Evolutionary conservation across 2,797 vertebrate species (phyloP).

Genomic region (Sparus aurata): DNA sequence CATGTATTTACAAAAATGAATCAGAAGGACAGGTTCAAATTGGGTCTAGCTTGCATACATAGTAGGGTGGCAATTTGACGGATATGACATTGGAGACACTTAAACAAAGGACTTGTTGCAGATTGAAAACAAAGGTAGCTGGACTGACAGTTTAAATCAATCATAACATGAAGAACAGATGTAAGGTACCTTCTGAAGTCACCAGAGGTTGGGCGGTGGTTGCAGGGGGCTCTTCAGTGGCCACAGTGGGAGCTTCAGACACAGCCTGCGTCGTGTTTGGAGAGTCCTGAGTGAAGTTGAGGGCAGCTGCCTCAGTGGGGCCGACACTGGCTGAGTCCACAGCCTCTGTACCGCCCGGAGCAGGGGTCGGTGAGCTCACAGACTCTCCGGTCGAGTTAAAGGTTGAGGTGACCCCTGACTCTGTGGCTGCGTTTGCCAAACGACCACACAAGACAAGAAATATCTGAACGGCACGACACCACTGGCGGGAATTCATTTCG

Average conservation of each 20-base stretch:
- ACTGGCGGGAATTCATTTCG: constrained; percentile 57
- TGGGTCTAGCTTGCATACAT: background rate
- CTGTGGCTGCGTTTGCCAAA: constrained; percentile 44
- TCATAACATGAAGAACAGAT: background rate
- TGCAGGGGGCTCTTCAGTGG: constrained; percentile 25
- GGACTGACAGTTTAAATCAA: background rate
- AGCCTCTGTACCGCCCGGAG: constrained; percentile 20
- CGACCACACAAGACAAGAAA: constrained; percentile 43
- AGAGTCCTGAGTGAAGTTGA: background rate
- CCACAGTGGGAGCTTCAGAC: constrained; percentile 22
- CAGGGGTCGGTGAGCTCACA: constrained; percentile 41
- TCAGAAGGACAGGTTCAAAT: background rate
- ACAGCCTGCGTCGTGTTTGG: background rate
- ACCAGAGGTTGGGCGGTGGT: constrained; percentile 34
- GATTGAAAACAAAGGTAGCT: background rate
- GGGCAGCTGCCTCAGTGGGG: constrained; percentile 9
- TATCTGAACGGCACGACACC: constrained; percentile 34
- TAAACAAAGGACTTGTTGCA: background rate
- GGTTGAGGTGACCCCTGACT: constrained; percentile 7
- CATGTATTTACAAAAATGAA: background rate
- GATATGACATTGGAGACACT: background rate
- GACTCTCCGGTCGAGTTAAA: background rate
- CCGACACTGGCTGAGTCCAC: background rate
- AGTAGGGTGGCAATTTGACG: background rate
- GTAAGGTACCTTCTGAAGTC: constrained; percentile 47